Percentiles rank a stretch among this genome's conserved stretches.
These are phyloP conservation scores for Eretmochelys imbricata DNA, from an alignment of 2,113 vertebrate species.

Conservation along the genomic window DNA sequence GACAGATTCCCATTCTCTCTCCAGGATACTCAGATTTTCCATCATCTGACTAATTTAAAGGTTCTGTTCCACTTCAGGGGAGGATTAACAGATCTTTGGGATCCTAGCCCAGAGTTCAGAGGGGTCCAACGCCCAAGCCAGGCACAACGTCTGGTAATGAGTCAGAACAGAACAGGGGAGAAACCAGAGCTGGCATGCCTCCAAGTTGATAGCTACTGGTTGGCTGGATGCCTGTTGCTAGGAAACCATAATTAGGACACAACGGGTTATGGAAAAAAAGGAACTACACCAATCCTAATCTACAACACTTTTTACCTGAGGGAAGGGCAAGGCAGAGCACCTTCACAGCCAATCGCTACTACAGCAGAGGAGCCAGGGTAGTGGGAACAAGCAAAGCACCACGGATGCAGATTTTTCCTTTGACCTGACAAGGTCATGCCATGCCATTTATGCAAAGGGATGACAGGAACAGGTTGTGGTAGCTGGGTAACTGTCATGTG, in stretches of 20 bases:
- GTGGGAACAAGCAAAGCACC: neutral
- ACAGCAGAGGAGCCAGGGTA: neutral
- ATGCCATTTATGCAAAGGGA: neutral
- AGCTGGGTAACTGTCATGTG: neutral
- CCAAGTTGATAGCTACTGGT: neutral
- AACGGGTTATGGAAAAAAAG: neutral
- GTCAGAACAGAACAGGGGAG: neutral
- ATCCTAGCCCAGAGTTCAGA: neutral
- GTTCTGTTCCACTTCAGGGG: neutral
- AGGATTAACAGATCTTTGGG: slow-evolving; percentile 40
- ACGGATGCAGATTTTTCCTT: neutral
- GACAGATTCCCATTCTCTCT: neutral
- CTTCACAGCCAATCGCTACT: neutral
- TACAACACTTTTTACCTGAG: neutral
- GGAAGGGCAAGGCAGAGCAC: neutral
- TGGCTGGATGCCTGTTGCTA: neutral
- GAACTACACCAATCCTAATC: neutral
- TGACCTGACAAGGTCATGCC: neutral
- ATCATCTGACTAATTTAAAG: slow-evolving; percentile 38
- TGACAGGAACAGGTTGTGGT: neutral
- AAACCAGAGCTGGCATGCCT: neutral
- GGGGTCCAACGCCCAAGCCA: neutral
- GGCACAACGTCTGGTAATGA: neutral
- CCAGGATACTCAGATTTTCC: slow-evolving; percentile 44
- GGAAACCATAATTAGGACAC: slow-evolving; percentile 25